Conservation (phyloP, 2,888 invertebrate genomes). For the Harpagoxenus sublaevis region DNA sequence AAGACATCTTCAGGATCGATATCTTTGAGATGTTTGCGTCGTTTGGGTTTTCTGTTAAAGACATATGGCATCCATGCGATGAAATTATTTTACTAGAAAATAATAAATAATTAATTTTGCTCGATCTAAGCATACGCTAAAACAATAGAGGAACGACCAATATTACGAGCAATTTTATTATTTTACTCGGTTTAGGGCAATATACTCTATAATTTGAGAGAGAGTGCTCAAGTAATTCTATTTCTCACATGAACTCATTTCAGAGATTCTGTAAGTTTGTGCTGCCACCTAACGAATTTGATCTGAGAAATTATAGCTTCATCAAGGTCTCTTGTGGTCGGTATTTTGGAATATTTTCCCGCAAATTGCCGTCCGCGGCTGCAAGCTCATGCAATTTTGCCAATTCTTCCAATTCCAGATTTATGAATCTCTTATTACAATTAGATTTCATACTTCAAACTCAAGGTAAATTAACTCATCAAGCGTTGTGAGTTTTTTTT, state of each 20-base stretch:
- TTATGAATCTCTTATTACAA: background rate
- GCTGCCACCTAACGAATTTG: slow-evolving; percentile 60
- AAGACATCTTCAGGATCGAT: background rate
- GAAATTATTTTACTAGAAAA: background rate
- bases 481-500: too few relatives aligned
- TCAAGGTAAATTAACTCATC: background rate
- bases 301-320: slow-evolving; percentile 36
- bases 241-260: slow-evolving; percentile 17
- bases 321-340: slow-evolving; percentile 32
- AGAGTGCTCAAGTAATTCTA: background rate
- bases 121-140: too few relatives aligned
- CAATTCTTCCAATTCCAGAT: background rate
- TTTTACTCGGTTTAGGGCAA: too few relatives aligned
- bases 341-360: slow-evolving; percentile 12
- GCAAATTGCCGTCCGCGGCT: slow-evolving; percentile 45
- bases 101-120: too few relatives aligned
- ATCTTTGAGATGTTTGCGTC: background rate
- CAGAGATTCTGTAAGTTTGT: slow-evolving; percentile 59
- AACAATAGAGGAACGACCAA: too few relatives aligned
- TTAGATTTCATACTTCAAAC: background rate
- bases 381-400: slow-evolving; percentile 51
- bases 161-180: too few relatives aligned
- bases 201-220: slow-evolving; percentile 2
- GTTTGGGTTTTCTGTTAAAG: background rate
- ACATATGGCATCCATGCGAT: background rate